Percentiles rank a stretch among this genome's conserved stretches.
Evolutionary conservation across 2,888 invertebrate species (phyloP).

Genomic region (Bellardia bayeri): DNA sequence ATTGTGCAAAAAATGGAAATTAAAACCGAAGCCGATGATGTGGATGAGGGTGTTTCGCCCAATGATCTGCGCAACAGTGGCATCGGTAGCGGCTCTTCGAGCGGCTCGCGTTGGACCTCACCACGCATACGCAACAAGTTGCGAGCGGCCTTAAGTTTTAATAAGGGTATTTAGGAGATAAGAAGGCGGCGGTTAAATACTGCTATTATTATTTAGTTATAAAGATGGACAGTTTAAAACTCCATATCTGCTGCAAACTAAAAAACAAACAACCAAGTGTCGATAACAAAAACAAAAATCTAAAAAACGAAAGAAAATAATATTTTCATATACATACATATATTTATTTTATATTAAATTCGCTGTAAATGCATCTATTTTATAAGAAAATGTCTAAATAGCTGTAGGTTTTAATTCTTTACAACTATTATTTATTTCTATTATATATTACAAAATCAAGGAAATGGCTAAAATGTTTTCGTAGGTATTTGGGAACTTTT

Average conservation of each 20-base stretch:
- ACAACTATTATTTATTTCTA: too few relatives aligned
- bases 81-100: slow-evolving; percentile 78
- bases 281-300: not conserved
- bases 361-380: too few relatives aligned
- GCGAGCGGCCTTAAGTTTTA: slow-evolving; percentile 85
- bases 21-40: slow-evolving; percentile 94
- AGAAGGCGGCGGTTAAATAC: slow-evolving; percentile 50
- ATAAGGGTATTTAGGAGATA: slow-evolving; percentile 79
- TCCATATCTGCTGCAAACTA: not conserved
- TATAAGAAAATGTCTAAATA: too few relatives aligned
- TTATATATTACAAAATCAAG: too few relatives aligned
- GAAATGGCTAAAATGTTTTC: too few relatives aligned
- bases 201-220: slow-evolving; percentile 48
- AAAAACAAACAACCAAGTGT: not conserved
- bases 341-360: too few relatives aligned
- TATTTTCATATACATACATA: too few relatives aligned
- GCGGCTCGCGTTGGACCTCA: slow-evolving; percentile 88
- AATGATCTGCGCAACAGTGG: slow-evolving; percentile 85
- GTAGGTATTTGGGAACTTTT: too few relatives aligned
- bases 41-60: slow-evolving; percentile 92
- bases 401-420: too few relatives aligned
- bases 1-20: slow-evolving; percentile 95
- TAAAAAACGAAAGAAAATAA: not conserved
- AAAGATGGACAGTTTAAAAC: not conserved
- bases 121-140: slow-evolving; percentile 88